Evolutionary conservation across 2,113 vertebrate species (phyloP), one percentile per base, ranked within the genome.

Genomic region (Xerus inauris): DNA sequence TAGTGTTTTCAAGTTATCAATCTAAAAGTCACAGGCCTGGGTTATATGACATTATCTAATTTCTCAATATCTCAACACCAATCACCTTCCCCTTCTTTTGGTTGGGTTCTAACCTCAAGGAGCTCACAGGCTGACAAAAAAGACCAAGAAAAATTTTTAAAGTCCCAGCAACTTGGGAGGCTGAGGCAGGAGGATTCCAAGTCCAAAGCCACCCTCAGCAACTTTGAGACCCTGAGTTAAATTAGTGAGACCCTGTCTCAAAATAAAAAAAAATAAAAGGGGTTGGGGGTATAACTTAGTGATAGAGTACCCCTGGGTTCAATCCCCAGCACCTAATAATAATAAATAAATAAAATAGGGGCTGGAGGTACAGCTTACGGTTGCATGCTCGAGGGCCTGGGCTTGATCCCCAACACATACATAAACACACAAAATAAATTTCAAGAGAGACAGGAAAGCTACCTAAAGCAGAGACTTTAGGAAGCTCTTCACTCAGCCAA

Each of bases 61-160:
- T 83, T 83, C 65, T 92, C 72, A 26, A 38, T 35, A 57, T 28
- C 71, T 35, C 65, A 81, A 16, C 30, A 24, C 7, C 17, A 26
- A 65, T 72, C 38, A 19, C 28, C 54, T 75, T 51, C 32, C 40
- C 17, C 14, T 51, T 65, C 28, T 20, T 62, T 75, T 72, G 65
- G 28, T 10, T 80, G 64, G 19, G 32, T 90, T 77, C 57, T 75
- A 11, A 81, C 72, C 30, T 94, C 67, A 67, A 76, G n/a, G 65
- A 93, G 59, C 51, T 95, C 72, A 94, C 5, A 7, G 10, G 54
- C 67, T 81, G 81, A 64, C 28, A 51, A 62, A 94, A 92, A 49
- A 85, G 26, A 47, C 32, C 5, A 28, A 72, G 20, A 64, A 24
- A 24, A 65, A 5, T 26, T 65, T 75, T 86, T 28, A 51, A 92